These are phyloP conservation scores for Diplosoma virens DNA, from an alignment of 23 tunicate species.

Conservation along the genomic window DNA sequence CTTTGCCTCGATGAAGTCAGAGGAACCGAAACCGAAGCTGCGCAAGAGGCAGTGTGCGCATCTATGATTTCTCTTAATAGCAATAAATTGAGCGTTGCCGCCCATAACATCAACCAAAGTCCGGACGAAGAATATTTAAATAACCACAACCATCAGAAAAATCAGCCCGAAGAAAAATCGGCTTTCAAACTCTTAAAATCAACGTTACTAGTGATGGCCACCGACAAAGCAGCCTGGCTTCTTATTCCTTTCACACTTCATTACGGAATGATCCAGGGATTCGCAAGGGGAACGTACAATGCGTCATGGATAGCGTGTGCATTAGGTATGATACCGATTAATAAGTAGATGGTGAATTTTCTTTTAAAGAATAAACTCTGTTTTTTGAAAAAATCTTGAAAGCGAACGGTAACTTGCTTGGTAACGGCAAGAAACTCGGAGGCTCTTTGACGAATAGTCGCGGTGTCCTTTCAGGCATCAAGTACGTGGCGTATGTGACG, in stretches of 20 bases:
- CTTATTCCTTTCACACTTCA: slow-evolving; percentile 74
- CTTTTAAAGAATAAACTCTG: too few species aligned
- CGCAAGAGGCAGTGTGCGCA: slow-evolving; percentile 24
- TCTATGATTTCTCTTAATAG: slow-evolving; percentile 33
- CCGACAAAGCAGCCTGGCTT: slow-evolving; percentile 42
- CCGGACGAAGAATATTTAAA: neutral
- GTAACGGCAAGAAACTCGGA: too few species aligned
- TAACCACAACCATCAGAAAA: neutral
- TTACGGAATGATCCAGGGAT: slow-evolving; percentile 68
- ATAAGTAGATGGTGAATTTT: too few species aligned
- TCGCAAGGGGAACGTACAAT: slow-evolving; percentile 54
- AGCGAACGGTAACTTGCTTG: too few species aligned
- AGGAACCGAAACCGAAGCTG: slow-evolving; percentile 18
- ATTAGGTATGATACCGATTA: slow-evolving; percentile 76
- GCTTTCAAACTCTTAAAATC: slow-evolving; percentile 43
- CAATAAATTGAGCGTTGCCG: neutral
- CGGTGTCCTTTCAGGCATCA: slow-evolving; percentile 43
- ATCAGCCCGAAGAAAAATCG: slow-evolving; percentile 6
- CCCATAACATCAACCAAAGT: neutral
- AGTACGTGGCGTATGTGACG: slow-evolving; percentile 66
- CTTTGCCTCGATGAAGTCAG: slow-evolving; percentile 48
- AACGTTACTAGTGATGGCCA: slow-evolving; percentile 32
- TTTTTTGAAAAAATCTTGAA: too few species aligned
- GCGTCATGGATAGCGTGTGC: slow-evolving; percentile 73
- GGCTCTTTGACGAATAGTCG: too few species aligned